Conservation (phyloP, 2,113 vertebrate genomes). For the Thamnophis sirtalis region DNA sequence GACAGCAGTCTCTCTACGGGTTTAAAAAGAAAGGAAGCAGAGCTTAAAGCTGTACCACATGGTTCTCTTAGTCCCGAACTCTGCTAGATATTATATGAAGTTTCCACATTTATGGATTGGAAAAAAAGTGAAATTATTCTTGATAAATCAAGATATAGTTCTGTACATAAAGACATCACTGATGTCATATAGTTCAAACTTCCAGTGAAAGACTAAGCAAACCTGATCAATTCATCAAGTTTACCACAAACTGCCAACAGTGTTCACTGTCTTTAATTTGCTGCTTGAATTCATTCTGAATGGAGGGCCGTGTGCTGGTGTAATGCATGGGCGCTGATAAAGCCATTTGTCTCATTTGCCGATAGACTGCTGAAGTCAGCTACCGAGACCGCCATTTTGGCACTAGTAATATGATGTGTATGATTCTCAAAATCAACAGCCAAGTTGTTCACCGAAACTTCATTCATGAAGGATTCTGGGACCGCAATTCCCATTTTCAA, state of each 20-base stretch:
- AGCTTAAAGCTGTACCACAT: conserved; percentile 86
- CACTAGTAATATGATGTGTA: conserved; percentile 87
- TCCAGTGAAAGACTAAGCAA: conserved; percentile 97
- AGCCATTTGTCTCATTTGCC: conserved; percentile 84
- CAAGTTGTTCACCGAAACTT: conserved; percentile 89
- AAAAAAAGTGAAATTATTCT: conserved; percentile 98
- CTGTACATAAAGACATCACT: conserved; percentile 99
- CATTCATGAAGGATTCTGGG: conserved; percentile 87
- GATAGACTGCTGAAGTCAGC: conserved; percentile 92
- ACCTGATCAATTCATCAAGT: conserved; percentile 73
- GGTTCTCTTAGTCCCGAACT: conserved; percentile 79
- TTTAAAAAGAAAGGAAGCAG: conserved; percentile 68
- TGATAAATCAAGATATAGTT: conserved; percentile 99
- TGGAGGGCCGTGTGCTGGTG: conserved; percentile 92
- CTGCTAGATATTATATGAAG: conserved; percentile 72
- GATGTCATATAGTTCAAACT: conserved; percentile 97
- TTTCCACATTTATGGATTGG: conserved; percentile 87
- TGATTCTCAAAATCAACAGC: conserved; percentile 89
- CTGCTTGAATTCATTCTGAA: conserved; percentile 79
- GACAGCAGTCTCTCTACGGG: conserved; percentile 76
- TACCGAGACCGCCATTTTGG: conserved; percentile 97
- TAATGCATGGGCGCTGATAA: conserved; percentile 83
- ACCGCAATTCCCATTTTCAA: conserved; percentile 90
- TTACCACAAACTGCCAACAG: conserved; percentile 62
- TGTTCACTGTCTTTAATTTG: conserved; percentile 44